Base-by-base conservation (phyloP, 2,113 vertebrate species). In the Rhagologus leucostigma region DNA sequence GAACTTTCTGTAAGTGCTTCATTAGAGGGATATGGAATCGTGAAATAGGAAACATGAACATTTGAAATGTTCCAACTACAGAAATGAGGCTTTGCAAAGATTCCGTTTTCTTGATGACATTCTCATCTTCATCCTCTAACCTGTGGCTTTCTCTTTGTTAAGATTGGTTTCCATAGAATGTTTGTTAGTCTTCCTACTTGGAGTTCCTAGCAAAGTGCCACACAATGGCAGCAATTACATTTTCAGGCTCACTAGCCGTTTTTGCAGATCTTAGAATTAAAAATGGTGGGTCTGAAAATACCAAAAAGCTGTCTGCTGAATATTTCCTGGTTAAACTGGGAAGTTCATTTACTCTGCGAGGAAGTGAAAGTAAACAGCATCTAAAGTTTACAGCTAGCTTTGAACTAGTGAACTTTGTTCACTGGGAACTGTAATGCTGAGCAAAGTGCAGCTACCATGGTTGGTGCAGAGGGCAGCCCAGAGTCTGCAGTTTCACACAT, bases 351-450 rank as follows among this genome's bases (percentile, higher is more conserved):
- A 29, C 39, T 56, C 52, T n/a, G 24, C 35, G 71, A 90, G 20
- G 55, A 90, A 68, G 26, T 42, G 32, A 62, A 85, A 74, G 42
- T 63, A 59, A 84, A 20, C 13, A 53, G 15, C 29, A 33, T 63
- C 50, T 59, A 52, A 32, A 74, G 17, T 23, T 80, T 86, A 29
- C 56, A 76, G 41, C 19, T 37, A 39, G 63, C 57, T 71, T n/a
- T n/a, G n/a, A n/a, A n/a, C n/a, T n/a, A n/a, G n/a, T 84, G 69
- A 56, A 70, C 47, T 89, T 93, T 60, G 33, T 41, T 77, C 35
- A 1, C 17, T 64, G 44, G 62, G 27, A 59, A 1, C 19, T 39
- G 13, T 49, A 62, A 11, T 0, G 0, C 35, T 62, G 59, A 67
- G 42, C 46, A 18, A 85, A 62, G 41, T 42, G 20, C 53, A 65